These are phyloP conservation scores for Hephaestus fuliginosus DNA, from an alignment of 2,797 vertebrate genomes.

Conservation along the genomic window DNA sequence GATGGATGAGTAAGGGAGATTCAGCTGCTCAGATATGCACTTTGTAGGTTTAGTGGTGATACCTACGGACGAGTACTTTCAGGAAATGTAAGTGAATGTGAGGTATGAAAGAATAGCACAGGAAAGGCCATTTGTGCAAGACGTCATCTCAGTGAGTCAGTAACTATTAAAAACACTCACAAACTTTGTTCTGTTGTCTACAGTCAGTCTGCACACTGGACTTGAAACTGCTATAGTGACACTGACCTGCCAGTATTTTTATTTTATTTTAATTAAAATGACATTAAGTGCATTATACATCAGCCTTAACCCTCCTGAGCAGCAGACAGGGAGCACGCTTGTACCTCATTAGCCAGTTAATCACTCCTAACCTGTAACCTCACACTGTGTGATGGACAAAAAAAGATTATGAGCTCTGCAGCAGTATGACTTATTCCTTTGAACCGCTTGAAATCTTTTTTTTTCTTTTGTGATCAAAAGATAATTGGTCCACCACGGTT, in stretches of 20 bases:
- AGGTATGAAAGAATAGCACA: not conserved
- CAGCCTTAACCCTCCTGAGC: slow-evolving; percentile 11
- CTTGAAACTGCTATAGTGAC: not conserved
- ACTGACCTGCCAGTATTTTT: not conserved
- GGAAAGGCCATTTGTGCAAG: not conserved
- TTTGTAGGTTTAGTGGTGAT: not conserved
- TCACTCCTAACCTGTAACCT: slow-evolving; percentile 58
- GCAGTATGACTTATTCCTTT: slow-evolving; percentile 10
- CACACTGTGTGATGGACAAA: slow-evolving; percentile 38
- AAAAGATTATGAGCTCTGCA: slow-evolving; percentile 41
- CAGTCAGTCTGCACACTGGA: not conserved
- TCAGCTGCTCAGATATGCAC: not conserved
- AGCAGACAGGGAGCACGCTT: slow-evolving; percentile 4
- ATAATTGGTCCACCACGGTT: slow-evolving; percentile 21
- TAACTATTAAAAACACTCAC: not conserved
- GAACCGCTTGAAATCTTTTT: slow-evolving; percentile 26
- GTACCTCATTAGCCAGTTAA: slow-evolving; percentile 55
- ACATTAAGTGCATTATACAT: slow-evolving; percentile 4
- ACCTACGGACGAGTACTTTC: not conserved
- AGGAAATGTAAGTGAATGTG: not conserved
- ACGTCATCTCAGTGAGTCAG: not conserved
- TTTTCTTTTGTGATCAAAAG: slow-evolving; percentile 15
- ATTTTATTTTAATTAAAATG: slow-evolving; percentile 20
- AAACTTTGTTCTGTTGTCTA: not conserved
- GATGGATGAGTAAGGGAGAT: not conserved